A percentile compares a stretch with the other conserved stretches of the same genome.
Conservation (phyloP, 2,888 invertebrate genomes). For the Aquatica leii region DNA sequence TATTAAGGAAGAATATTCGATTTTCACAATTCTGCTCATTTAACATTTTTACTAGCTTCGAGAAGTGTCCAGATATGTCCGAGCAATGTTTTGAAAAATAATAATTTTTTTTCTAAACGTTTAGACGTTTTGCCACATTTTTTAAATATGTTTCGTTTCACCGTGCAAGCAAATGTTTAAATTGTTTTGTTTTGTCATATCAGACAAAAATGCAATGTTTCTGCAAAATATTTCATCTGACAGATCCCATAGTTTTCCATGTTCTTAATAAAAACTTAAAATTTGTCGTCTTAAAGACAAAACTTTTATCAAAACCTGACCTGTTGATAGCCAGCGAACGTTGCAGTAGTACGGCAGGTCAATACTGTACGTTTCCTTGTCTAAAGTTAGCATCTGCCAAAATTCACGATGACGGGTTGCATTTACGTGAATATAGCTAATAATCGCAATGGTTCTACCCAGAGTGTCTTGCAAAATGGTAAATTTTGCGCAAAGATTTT, state of each 20-base stretch:
- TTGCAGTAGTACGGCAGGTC: background rate
- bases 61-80: background rate
- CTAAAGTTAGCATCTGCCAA: background rate
- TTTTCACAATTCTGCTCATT: too few relatives aligned
- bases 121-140: too few relatives aligned
- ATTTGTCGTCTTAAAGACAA: too few relatives aligned
- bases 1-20: background rate
- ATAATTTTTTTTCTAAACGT: too few relatives aligned
- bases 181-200: constrained; percentile 4
- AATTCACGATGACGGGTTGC: constrained; percentile 1
- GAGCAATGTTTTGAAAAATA: too few relatives aligned
- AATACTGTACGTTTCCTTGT: too few relatives aligned
- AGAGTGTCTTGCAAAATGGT: background rate
- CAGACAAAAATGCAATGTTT: constrained; percentile 2
- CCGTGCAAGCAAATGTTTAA: background rate
- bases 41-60: background rate
- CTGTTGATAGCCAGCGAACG: constrained; percentile 5
- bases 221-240: too few relatives aligned
- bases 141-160: background rate
- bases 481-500: too few relatives aligned
- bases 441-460: background rate
- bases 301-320: too few relatives aligned
- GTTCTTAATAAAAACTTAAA: too few relatives aligned
- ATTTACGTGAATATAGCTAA: background rate
- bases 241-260: too few relatives aligned